A percentile compares a stretch with the other conserved stretches of the same genome.
Evolutionary conservation across 1,140 invertebrate genomes (phyloP).

Genomic region (Bactericera cockerelli): DNA sequence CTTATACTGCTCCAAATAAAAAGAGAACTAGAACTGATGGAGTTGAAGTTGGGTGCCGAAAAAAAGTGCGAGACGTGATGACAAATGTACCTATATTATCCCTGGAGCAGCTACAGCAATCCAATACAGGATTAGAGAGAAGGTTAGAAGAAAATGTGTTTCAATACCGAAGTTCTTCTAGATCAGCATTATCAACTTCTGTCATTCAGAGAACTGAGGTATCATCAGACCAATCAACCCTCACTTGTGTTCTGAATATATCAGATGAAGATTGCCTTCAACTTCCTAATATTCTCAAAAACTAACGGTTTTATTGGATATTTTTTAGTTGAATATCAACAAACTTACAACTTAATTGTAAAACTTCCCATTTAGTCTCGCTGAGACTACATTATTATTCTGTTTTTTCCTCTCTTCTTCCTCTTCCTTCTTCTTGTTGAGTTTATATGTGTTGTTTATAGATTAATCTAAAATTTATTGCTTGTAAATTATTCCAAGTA

Average conservation of each 20-base stretch:
- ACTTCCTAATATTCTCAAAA: neutral
- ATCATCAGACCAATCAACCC: neutral
- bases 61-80: neutral
- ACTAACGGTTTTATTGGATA: neutral
- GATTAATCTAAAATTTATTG: too few species aligned
- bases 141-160: slow-evolving; percentile 4
- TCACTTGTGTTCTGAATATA: neutral
- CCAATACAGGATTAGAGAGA: neutral
- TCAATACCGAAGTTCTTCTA: neutral
- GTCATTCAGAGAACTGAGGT: slow-evolving; percentile 4
- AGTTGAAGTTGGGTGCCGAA: neutral
- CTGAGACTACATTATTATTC: too few species aligned
- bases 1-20: neutral
- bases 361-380: neutral
- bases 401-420: too few species aligned
- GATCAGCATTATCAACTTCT: neutral
- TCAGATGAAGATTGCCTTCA: neutral
- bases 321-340: neutral
- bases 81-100: neutral
- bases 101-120: neutral
- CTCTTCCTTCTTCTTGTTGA: too few species aligned
- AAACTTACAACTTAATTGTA: neutral
- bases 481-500: too few species aligned
- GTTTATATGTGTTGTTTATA: too few species aligned
- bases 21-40: neutral